Base-by-base conservation (phyloP, 2,113 vertebrate species). In the Promerops cafer region DNA sequence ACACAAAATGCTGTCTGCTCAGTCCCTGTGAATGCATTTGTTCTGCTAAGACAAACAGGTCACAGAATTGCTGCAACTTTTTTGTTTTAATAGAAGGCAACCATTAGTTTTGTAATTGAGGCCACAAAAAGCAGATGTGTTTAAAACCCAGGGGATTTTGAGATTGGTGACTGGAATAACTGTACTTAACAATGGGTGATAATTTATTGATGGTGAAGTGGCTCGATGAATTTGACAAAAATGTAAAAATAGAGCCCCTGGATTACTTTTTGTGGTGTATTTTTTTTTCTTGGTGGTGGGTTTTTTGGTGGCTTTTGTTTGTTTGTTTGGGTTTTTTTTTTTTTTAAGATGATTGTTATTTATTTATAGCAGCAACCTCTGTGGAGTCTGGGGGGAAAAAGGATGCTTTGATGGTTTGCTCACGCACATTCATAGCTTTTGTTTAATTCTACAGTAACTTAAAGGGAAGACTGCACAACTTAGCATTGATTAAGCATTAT, bases 21-120 rank as follows among this genome's bases (percentile, higher is more conserved):
- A n/a, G 31, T 87, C 26, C 10, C 21, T 87, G 9, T 77, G 63
- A 94, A 95, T 61, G 47, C 12, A n/a, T 66, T 77, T 89, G 6
- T 37, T 79, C 68, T 83, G 21, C 12, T 74, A 31, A 74, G 18
- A 80, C 6, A 53, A 83, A 52, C 11, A 18, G 26, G 5, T 23
- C 24, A 49, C 23, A 59, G 13, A 89, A 74, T 10, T 64, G 16
- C 21, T 88, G 39, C 47, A 66, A n/a, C 3, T 50, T 18, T 52
- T 1, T 56, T 84, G 2, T 44, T 89, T 89, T 61, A 68, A 19
- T 21, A 78, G 44, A 54, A 74, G 37, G 20, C 33, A 45, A 18
- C 6, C 13, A 6, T 4, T 44, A 2, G 3, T 45, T 66, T 33
- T 21, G 5, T 30, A 47, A 59, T 52, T 0, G 0, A 61, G 23